Conservation (phyloP, 35 echinoderm and acorn worm genomes). For the Patiria miniata region DNA sequence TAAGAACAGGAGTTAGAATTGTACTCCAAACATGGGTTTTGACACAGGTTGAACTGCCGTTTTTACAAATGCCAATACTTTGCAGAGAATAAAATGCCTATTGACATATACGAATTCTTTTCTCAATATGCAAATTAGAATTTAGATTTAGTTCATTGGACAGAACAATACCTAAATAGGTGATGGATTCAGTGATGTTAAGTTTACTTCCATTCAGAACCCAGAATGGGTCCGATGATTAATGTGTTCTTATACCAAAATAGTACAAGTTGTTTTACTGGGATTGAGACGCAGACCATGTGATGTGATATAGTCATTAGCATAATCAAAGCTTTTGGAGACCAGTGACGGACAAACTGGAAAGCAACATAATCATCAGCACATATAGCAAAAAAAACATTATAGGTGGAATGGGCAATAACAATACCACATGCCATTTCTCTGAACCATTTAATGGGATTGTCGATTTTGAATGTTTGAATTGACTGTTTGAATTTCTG, state of each 20-base stretch:
- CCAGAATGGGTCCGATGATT: neutral
- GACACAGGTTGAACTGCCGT: too few species aligned
- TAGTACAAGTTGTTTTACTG: constrained; percentile 15
- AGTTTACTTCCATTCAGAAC: neutral
- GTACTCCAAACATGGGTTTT: too few species aligned
- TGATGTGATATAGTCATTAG: constrained; percentile 12
- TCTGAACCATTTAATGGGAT: neutral
- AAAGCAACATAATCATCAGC: constrained; percentile 29
- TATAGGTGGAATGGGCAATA: constrained; percentile 12
- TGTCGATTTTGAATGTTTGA: too few species aligned
- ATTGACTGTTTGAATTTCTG: too few species aligned
- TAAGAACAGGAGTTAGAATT: neutral
- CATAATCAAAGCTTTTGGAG: constrained; percentile 31
- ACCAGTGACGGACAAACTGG: neutral
- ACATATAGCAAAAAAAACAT: constrained; percentile 31
- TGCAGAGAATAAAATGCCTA: constrained; percentile 27
- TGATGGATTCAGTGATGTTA: neutral
- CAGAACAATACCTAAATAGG: constrained; percentile 1
- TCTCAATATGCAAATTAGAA: neutral
- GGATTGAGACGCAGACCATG: neutral
- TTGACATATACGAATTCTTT: constrained; percentile 31
- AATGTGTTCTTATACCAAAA: constrained; percentile 10
- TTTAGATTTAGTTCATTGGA: constrained; percentile 28
- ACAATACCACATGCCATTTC: neutral
- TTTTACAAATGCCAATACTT: constrained; percentile 31